Evolutionary conservation across 2,797 vertebrate species (phyloP), one percentile per base, ranked within the genome.

Genomic region (Heteromormyrus szaboi): DNA sequence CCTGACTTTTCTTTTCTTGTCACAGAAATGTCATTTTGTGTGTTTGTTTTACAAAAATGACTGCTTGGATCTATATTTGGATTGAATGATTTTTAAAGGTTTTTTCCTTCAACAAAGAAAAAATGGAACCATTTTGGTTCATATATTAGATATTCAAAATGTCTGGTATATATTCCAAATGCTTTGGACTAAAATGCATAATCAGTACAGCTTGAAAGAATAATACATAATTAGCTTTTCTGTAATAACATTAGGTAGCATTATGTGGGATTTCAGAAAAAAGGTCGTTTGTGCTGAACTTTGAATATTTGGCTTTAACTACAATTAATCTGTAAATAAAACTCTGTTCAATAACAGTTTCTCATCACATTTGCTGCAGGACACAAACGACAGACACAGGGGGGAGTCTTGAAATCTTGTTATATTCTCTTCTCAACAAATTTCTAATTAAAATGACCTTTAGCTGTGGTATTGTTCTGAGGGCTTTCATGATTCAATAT

Each of bases 31-130:
- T 65, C 86, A 87, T 14, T 4, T 65, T 65, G 37, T n/a, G 19
- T 68, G 86, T 87, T 87, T 87, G 56, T 87, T 87, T 87, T 65
- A 46, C 86, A 62, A 14, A 87, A 87, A 62, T 50, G 8, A 65
- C 86, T 56, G 25, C 56, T 87, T 37, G 4, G 41, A 12, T 65
- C 86, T 87, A 87, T 44, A 87, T 46, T 65, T 87, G 41, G 56
- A 25, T 65, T 14, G 17, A 22, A 41, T 56, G 29, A 59, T 19
- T 22, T 22, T 22, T 84, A 48, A 14, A 25, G 81, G 37, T 6
- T 25, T 22, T 84, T 50, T 50, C 6, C n/a, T 50, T 50, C 46
- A 84, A 5, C 2, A 48, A 50, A 48, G 44, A 50, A 50, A 48
- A n/a, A 48, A 46, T n/a, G 5, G n/a, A 7, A 83, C 22, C 8